Conservation (phyloP, 2,888 invertebrate species). For the Epistrophe eligans region DNA sequence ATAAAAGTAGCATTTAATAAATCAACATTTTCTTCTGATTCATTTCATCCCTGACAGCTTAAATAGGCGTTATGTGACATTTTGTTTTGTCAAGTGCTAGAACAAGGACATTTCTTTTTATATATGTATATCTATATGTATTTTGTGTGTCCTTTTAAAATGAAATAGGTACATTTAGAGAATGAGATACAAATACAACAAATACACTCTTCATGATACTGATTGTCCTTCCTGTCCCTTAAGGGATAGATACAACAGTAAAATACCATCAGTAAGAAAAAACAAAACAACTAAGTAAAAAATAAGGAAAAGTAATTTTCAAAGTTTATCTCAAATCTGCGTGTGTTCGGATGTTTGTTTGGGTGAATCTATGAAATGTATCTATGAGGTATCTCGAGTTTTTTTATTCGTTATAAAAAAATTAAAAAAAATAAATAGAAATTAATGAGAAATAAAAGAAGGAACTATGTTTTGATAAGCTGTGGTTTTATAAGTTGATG, state of each 20-base stretch:
- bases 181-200: conserved; percentile 17
- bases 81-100: conserved; percentile 55
- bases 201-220: background rate
- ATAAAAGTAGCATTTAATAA: conserved; percentile 74
- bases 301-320: conserved; percentile 37
- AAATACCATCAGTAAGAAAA: conserved; percentile 9
- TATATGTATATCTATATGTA: background rate
- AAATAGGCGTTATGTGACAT: conserved; percentile 72
- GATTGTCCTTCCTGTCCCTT: conserved; percentile 41
- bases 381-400: conserved; percentile 7
- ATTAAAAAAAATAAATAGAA: conserved; percentile 41
- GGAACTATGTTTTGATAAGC: background rate
- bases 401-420: background rate
- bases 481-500: conserved; percentile 1
- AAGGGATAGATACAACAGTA: conserved; percentile 33
- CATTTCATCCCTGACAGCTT: conserved; percentile 72
- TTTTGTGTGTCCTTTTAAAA: conserved; percentile 19
- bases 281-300: conserved; percentile 21
- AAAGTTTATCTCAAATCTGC: conserved; percentile 51
- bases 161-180: conserved; percentile 39
- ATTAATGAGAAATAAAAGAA: conserved; percentile 44
- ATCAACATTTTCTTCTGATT: conserved; percentile 73
- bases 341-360: conserved; percentile 29
- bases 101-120: conserved; percentile 34
- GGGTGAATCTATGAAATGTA: conserved; percentile 27